Base-by-base conservation (phyloP, 2,797 vertebrate species). In the Gymnopithys bicolor region DNA sequence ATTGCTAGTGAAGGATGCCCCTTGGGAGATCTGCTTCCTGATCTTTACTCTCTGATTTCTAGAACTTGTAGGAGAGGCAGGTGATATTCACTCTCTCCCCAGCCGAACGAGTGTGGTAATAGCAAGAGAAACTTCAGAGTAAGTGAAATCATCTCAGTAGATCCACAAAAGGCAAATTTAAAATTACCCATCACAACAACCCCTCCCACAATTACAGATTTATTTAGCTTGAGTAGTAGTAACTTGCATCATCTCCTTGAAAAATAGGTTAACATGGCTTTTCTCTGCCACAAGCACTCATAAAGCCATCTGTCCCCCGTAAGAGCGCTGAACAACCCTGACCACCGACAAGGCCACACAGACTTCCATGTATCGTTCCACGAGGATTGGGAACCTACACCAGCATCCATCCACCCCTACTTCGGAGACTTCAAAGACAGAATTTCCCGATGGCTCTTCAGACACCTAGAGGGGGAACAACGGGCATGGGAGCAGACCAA, bases 211-310 rank as follows among this genome's bases (percentile, higher is more conserved):
- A 45, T 62, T 58, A 83, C 58, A 52, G 82, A 87, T 94, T 83
- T 93, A 85, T 83, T 95, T 87, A 92, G 48, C 43, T 23, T 23
- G 32, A 92, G 66, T 83, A 93, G 84, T 90, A 95, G 67, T 78
- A 92, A 95, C 69, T 95, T 84, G 55, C 74, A 95, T 85, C 67
- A 85, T n/a, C 52, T 69, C 43, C 51, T 67, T 62, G 79, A 92
- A 93, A 93, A 92, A 85, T 68, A 92, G 75, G 87, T 89, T 93
- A 93, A 90, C 83, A 16, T 39, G 87, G 52, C 51, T 92, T 75
- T 94, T 77, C 75, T 74, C 71, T 73, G 79, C 69, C 69, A 91
- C 73, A 68, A 89, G 55, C 58, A 58, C 66, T 90, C 64, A 56
- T 15, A 58, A 30, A 83, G 35, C 79, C 71, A 85, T 84, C 83